phyloP scores from a whole-genome alignment of 2,888 invertebrate species.

The Mythimna lalbum region DNA sequence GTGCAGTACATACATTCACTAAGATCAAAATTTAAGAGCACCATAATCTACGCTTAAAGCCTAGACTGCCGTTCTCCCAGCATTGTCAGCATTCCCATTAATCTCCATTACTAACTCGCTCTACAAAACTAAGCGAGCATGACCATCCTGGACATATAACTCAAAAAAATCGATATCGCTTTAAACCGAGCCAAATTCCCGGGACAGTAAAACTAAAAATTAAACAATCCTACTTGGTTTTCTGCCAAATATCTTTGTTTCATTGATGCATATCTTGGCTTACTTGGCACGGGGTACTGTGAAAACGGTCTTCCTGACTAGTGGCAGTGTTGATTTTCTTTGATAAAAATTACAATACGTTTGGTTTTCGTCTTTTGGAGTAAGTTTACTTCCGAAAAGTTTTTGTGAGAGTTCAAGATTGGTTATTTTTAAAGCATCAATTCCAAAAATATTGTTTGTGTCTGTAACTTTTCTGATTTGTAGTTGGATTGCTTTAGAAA shows the following conservation, averaged over 20 bases:
- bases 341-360: constrained; percentile 64
- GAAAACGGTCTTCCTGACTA: constrained; percentile 64
- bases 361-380: constrained; percentile 3
- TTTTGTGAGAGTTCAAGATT: constrained; percentile 1
- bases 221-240: constrained; percentile 75
- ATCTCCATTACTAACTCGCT: constrained; percentile 36
- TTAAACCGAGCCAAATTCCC: constrained; percentile 64
- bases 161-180: constrained; percentile 66
- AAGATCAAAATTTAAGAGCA: neutral
- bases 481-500: neutral
- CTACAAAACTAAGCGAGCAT: constrained; percentile 45
- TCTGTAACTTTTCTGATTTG: neutral
- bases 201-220: constrained; percentile 77
- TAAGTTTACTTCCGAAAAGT: neutral
- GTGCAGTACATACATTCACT: neutral
- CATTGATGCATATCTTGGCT: constrained; percentile 76
- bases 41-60: neutral
- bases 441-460: neutral
- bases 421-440: neutral
- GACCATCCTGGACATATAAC: constrained; percentile 41
- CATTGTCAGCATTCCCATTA: constrained; percentile 34
- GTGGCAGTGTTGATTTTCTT: constrained; percentile 50
- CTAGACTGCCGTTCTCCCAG: constrained; percentile 1
- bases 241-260: constrained; percentile 73
- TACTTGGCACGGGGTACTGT: constrained; percentile 57